Percentiles rank a stretch among this genome's conserved stretches.
Conservation (phyloP, 2,888 invertebrate genomes). For the Halictus ligatus region DNA sequence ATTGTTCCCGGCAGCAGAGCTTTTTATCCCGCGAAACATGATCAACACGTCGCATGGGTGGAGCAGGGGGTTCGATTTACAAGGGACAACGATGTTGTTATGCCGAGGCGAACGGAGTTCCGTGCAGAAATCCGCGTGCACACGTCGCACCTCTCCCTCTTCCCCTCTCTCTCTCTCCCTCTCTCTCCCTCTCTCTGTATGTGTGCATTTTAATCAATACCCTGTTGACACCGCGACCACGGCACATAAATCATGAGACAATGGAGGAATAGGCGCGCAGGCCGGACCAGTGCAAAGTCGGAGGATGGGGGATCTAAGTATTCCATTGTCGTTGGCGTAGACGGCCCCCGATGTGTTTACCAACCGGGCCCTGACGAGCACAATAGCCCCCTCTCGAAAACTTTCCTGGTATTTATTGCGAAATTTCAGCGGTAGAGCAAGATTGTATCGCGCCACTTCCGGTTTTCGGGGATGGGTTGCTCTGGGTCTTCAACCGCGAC, state of each 20-base stretch:
- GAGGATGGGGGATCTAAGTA: slow-evolving; percentile 76
- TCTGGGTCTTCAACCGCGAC: slow-evolving; percentile 22
- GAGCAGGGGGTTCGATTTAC: slow-evolving; percentile 60
- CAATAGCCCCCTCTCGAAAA: slow-evolving; percentile 53
- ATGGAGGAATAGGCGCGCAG: slow-evolving; percentile 74
- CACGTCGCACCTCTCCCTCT: background rate
- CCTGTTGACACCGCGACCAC: slow-evolving; percentile 74
- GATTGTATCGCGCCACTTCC: slow-evolving; percentile 48
- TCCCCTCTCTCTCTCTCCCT: background rate
- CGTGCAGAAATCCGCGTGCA: slow-evolving; percentile 61
- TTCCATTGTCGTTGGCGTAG: slow-evolving; percentile 72
- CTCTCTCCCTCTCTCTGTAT: background rate
- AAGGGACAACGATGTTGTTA: slow-evolving; percentile 66
- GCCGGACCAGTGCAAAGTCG: slow-evolving; percentile 53
- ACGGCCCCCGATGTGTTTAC: slow-evolving; percentile 45
- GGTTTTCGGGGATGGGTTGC: background rate
- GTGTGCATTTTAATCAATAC: slow-evolving; percentile 77
- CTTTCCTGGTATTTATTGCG: slow-evolving; percentile 53
- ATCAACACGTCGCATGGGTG: slow-evolving; percentile 41
- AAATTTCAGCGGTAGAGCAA: slow-evolving; percentile 46
- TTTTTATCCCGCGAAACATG: slow-evolving; percentile 61
- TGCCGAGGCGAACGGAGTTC: slow-evolving; percentile 21
- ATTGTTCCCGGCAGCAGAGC: slow-evolving; percentile 47
- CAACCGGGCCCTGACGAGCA: slow-evolving; percentile 28
- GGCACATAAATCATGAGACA: slow-evolving; percentile 81